phyloP scores from a whole-genome alignment of 2,113 vertebrate species.

The Paracanthobrama guichenoti region DNA sequence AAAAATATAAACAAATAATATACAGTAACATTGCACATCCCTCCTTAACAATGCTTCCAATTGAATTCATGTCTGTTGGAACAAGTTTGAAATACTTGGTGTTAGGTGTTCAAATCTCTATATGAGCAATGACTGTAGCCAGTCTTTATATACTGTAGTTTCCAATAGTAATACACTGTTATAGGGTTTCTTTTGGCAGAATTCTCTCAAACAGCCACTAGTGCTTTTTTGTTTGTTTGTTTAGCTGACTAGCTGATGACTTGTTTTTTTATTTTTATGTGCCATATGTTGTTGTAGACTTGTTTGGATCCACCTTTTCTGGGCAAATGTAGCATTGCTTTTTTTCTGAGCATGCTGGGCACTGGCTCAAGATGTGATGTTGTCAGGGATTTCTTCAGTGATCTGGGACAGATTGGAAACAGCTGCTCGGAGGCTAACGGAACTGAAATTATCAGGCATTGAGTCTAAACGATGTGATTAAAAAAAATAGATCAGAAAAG shows the following conservation, averaged over 20 bases:
- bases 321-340: conserved; percentile 24
- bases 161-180: not conserved
- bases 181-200: not conserved
- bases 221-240: conserved; percentile 12
- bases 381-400: conserved; percentile 41
- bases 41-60: not conserved
- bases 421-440: conserved; percentile 30
- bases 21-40: too few relatives aligned
- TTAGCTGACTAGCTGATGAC: conserved; percentile 39
- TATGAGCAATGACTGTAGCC: not conserved
- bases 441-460: conserved; percentile 20
- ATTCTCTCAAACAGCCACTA: not conserved
- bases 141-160: not conserved
- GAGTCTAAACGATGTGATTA: conserved; percentile 19
- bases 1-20: too few relatives aligned
- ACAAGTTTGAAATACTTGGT: not conserved
- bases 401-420: conserved; percentile 40
- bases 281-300: conserved; percentile 48
- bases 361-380: conserved; percentile 44
- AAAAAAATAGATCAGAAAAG: conserved; percentile 7
- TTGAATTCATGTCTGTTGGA: not conserved
- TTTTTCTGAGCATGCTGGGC: conserved; percentile 31
- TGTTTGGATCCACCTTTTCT: conserved; percentile 43
- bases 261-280: not conserved
- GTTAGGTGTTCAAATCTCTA: not conserved